phyloP scores from a whole-genome alignment of 2,113 vertebrate species.

The Rafetus swinhoei region DNA sequence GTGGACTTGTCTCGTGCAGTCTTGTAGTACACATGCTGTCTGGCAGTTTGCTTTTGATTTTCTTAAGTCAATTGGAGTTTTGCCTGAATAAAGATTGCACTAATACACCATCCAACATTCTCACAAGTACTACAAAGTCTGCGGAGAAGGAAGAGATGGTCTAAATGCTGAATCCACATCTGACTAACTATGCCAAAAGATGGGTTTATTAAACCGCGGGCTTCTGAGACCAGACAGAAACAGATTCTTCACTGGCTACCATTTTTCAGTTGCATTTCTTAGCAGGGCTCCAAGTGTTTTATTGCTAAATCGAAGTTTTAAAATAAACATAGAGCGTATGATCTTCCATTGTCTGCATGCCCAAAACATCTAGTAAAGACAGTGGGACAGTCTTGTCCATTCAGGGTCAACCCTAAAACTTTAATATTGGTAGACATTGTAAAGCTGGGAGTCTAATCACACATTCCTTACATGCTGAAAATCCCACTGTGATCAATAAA shows the following conservation, averaged over 20 bases:
- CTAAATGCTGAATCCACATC: not conserved
- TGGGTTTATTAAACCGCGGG: not conserved
- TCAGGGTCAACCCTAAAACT: not conserved
- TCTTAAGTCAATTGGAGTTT: not conserved
- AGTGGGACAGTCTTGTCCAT: not conserved
- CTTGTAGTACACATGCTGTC: not conserved
- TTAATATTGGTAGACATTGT: not conserved
- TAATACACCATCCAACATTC: not conserved
- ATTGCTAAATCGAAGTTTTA: constrained; percentile 11
- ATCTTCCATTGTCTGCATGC: not conserved
- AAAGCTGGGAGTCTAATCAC: not conserved
- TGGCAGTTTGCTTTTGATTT: not conserved
- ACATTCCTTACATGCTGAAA: not conserved
- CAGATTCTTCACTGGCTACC: not conserved
- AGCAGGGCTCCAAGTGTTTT: constrained; percentile 5
- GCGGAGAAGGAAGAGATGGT: not conserved
- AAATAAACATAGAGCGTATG: not conserved
- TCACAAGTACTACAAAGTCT: not conserved
- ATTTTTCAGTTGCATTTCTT: not conserved
- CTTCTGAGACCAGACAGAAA: not conserved
- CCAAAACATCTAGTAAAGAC: not conserved
- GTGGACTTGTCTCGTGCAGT: not conserved
- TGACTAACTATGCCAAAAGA: not conserved
- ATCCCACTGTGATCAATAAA: rapidly evolving
- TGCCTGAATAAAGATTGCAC: not conserved